Percentiles rank a stretch among this genome's conserved stretches.
Conservation (phyloP, 2,888 invertebrate genomes). For the Clunio marinus region DNA sequence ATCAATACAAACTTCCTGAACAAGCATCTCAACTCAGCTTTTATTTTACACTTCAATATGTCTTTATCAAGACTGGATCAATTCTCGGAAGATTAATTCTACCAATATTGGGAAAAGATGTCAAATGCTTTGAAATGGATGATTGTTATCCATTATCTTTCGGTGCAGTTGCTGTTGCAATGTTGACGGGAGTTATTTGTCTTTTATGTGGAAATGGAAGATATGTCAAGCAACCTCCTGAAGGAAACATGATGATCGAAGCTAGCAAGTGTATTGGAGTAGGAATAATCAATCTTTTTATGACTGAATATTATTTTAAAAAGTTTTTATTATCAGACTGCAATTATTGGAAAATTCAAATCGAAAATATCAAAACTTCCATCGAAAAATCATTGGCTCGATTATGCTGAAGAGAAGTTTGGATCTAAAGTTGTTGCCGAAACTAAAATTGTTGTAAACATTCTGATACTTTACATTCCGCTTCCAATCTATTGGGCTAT, state of each 20-base stretch:
- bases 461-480: slow-evolving; percentile 76
- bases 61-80: slow-evolving; percentile 62
- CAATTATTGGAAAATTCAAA: slow-evolving; percentile 47
- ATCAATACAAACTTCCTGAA: slow-evolving; percentile 63
- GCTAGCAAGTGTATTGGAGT: slow-evolving; percentile 43
- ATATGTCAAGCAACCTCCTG: slow-evolving; percentile 63
- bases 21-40: slow-evolving; percentile 62
- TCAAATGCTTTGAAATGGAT: slow-evolving; percentile 61
- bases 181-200: slow-evolving; percentile 60
- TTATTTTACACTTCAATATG: slow-evolving; percentile 76
- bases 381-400: slow-evolving; percentile 73
- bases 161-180: slow-evolving; percentile 69
- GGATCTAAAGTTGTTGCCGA: slow-evolving; percentile 66
- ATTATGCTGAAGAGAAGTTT: slow-evolving; percentile 72
- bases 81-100: slow-evolving; percentile 69
- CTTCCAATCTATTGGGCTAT: slow-evolving; percentile 91
- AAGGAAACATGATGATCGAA: slow-evolving; percentile 64
- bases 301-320: background rate
- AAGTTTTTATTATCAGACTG: slow-evolving; percentile 50
- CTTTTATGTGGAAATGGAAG: slow-evolving; percentile 57
- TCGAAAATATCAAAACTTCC: slow-evolving; percentile 39
- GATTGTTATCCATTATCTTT: slow-evolving; percentile 70
- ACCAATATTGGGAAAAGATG: slow-evolving; percentile 66
- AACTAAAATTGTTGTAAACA: slow-evolving; percentile 68
- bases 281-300: background rate